These are phyloP conservation scores for Pluvianellus socialis DNA, from an alignment of 2,113 vertebrate genomes.

Conservation along the genomic window DNA sequence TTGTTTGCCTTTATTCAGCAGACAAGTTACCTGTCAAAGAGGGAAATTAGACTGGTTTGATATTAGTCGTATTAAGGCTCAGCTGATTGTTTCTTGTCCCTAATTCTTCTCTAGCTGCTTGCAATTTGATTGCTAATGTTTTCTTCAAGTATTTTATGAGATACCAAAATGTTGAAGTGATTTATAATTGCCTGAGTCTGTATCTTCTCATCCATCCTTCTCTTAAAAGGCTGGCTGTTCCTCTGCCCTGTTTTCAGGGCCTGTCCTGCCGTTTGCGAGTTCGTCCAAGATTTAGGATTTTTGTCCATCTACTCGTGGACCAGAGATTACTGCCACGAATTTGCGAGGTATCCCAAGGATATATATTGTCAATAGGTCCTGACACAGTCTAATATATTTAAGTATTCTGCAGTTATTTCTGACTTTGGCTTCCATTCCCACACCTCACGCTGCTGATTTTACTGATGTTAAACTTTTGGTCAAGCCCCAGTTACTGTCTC, in stretches of 20 bases:
- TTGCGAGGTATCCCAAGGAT: background rate
- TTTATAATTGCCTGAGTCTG: background rate
- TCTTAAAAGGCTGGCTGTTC: background rate
- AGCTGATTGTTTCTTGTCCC: slow-evolving; percentile 37
- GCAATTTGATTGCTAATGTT: slow-evolving; percentile 19
- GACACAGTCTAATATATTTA: background rate
- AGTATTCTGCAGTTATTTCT: background rate
- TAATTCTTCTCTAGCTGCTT: slow-evolving; percentile 33
- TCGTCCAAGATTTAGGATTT: background rate
- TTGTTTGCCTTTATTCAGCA: slow-evolving; percentile 49
- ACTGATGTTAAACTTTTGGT: background rate
- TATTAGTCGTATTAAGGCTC: slow-evolving; percentile 46
- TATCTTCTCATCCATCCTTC: background rate
- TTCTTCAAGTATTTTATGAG: slow-evolving; percentile 20
- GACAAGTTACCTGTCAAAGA: slow-evolving; percentile 52
- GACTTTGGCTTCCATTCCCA: background rate
- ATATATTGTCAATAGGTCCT: background rate
- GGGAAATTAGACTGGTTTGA: slow-evolving; percentile 34
- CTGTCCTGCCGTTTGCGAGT: background rate
- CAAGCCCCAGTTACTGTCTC: background rate
- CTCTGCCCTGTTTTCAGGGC: background rate
- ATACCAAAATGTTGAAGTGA: background rate
- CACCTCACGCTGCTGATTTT: background rate
- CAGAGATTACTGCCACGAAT: background rate
- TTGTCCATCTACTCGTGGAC: background rate